Conservation (phyloP, 2,888 invertebrate genomes). For the Xylophagus ater region DNA sequence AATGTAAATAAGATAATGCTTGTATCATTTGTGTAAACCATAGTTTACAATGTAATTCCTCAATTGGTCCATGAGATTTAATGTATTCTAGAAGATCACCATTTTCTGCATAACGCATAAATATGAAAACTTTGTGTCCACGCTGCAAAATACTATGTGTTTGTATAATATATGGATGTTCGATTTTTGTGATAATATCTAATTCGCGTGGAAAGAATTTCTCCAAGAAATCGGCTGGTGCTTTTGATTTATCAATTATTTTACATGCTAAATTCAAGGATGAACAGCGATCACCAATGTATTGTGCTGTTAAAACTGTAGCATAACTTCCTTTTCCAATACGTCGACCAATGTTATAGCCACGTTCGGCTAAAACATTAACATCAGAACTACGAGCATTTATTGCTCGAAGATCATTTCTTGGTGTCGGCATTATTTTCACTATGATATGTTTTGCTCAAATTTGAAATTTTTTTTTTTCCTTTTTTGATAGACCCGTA, state of each 20-base stretch:
- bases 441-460: too few relatives aligned
- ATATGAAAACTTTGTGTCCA: too few relatives aligned
- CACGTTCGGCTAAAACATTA: slow-evolving; percentile 71
- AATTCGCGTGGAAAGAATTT: too few relatives aligned
- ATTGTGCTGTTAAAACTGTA: slow-evolving; percentile 79
- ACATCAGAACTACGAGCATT: slow-evolving; percentile 72
- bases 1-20: slow-evolving; percentile 73
- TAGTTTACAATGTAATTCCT: slow-evolving; percentile 65
- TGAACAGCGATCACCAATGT: slow-evolving; percentile 54
- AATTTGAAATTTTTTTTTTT: too few relatives aligned
- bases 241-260: too few relatives aligned
- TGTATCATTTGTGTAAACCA: slow-evolving; percentile 81
- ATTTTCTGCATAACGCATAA: slow-evolving; percentile 85
- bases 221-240: too few relatives aligned
- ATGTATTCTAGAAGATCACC: slow-evolving; percentile 81
- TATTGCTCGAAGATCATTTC: slow-evolving; percentile 30
- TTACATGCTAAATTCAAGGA: slow-evolving; percentile 71
- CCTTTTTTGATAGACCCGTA: too few relatives aligned
- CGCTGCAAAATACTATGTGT: too few relatives aligned
- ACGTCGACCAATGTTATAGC: slow-evolving; percentile 70
- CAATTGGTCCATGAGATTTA: slow-evolving; percentile 61
- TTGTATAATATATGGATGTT: slow-evolving; percentile 83
- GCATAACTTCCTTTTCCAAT: too few relatives aligned
- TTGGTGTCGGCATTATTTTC: too few relatives aligned
- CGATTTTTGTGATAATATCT: slow-evolving; percentile 76